Evolutionary conservation across 2,113 vertebrate genomes (phyloP).

Genomic region (Picathartes gymnocephalus): DNA sequence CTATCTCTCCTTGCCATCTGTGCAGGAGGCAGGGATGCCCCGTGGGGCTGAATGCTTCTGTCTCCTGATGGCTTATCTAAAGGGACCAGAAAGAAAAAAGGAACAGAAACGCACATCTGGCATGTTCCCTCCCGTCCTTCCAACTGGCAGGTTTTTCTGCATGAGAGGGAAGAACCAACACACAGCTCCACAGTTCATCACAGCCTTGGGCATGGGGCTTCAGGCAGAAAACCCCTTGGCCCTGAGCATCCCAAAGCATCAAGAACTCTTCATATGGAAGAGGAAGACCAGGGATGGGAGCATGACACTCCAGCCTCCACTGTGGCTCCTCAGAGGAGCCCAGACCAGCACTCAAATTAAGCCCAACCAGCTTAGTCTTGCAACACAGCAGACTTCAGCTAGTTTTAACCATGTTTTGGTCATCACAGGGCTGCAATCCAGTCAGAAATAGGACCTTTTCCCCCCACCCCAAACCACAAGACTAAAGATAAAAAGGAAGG

Average conservation of each 20-base stretch:
- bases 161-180: background rate
- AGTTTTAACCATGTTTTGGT: background rate
- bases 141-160: background rate
- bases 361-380: background rate
- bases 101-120: background rate
- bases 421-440: background rate
- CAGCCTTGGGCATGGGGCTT: background rate
- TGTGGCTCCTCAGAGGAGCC: background rate
- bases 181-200: accelerated
- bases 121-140: background rate
- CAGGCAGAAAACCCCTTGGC: background rate
- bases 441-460: background rate
- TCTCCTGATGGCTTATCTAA: background rate
- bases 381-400: background rate
- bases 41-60: background rate
- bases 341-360: background rate
- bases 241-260: background rate
- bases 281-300: background rate
- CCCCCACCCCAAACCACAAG: background rate
- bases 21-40: background rate
- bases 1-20: background rate
- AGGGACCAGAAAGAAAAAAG: background rate
- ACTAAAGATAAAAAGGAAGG: background rate
- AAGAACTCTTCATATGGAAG: accelerated
- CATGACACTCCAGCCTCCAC: background rate